A percentile compares a stretch with the other conserved stretches of the same genome.
These are phyloP conservation scores for Drosophila tropicalis DNA, from an alignment of 1,140 invertebrate genomes.

Conservation along the genomic window DNA sequence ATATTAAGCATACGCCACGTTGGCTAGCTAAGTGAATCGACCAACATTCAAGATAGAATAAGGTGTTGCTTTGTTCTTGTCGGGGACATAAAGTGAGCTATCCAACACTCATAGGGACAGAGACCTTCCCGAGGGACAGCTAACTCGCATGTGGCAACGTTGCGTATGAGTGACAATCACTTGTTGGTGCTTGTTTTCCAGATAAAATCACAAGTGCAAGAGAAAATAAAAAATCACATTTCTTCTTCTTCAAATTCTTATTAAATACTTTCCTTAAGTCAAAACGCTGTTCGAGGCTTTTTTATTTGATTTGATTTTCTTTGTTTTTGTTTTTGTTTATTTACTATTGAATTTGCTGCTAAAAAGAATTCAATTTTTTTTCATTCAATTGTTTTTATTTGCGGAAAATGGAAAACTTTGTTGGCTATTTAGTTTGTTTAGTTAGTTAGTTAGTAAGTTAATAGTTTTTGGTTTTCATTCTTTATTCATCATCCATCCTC, in stretches of 20 bases:
- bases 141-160: too few species aligned
- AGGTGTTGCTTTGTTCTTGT: too few species aligned
- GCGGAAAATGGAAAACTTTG: constrained; percentile 8
- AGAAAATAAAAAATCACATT: neutral
- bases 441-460: neutral
- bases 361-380: neutral
- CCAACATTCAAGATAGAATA: too few species aligned
- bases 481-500: neutral
- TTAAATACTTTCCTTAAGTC: neutral
- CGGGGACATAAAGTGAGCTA: too few species aligned
- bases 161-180: too few species aligned
- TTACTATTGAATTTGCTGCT: constrained; percentile 6
- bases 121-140: too few species aligned
- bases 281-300: constrained; percentile 13
- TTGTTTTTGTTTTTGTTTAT: neutral
- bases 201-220: neutral
- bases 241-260: neutral
- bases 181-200: neutral
- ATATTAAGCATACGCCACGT: neutral
- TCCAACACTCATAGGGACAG: too few species aligned
- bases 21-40: neutral
- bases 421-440: constrained; percentile 6
- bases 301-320: neutral
- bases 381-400: neutral
- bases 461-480: neutral